phyloP scores from a whole-genome alignment of 2,888 invertebrate genomes.

The Acholoe squamosa region DNA sequence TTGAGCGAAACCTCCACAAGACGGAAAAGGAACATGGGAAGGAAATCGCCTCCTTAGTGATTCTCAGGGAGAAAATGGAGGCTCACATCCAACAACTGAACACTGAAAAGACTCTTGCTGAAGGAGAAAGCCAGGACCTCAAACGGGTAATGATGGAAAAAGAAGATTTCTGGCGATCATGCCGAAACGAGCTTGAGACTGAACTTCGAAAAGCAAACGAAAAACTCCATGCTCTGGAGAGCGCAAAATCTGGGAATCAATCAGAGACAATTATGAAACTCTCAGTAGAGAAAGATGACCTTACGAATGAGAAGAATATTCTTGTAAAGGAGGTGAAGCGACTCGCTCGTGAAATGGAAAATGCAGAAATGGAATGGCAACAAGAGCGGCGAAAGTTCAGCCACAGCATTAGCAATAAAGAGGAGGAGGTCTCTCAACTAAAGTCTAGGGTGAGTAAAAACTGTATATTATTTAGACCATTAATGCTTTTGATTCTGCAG shows the following conservation, averaged over 20 bases:
- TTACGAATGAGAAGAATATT: slow-evolving; percentile 78
- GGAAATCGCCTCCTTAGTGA: slow-evolving; percentile 59
- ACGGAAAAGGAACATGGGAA: slow-evolving; percentile 44
- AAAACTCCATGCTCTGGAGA: slow-evolving; percentile 61
- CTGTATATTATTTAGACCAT: background rate
- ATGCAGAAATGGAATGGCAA: slow-evolving; percentile 70
- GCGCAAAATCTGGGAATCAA: background rate
- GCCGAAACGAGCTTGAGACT: slow-evolving; percentile 40
- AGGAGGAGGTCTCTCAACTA: slow-evolving; percentile 71
- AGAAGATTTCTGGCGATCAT: slow-evolving; percentile 39
- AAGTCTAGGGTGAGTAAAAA: slow-evolving; percentile 64
- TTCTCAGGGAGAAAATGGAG: slow-evolving; percentile 61
- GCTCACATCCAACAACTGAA: slow-evolving; percentile 54
- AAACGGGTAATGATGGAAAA: slow-evolving; percentile 53
- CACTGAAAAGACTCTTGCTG: slow-evolving; percentile 46
- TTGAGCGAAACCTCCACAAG: slow-evolving; percentile 34
- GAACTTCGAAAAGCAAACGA: slow-evolving; percentile 50
- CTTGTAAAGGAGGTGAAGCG: slow-evolving; percentile 75
- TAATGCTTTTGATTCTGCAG: too few species aligned
- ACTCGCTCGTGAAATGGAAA: slow-evolving; percentile 74
- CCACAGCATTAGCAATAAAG: slow-evolving; percentile 72
- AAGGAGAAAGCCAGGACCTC: slow-evolving; percentile 63
- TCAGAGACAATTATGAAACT: slow-evolving; percentile 73
- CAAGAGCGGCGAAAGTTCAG: slow-evolving; percentile 75
- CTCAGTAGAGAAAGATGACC: slow-evolving; percentile 77